phyloP scores from a whole-genome alignment of 1,140 invertebrate genomes.

The Megathymus violae region DNA sequence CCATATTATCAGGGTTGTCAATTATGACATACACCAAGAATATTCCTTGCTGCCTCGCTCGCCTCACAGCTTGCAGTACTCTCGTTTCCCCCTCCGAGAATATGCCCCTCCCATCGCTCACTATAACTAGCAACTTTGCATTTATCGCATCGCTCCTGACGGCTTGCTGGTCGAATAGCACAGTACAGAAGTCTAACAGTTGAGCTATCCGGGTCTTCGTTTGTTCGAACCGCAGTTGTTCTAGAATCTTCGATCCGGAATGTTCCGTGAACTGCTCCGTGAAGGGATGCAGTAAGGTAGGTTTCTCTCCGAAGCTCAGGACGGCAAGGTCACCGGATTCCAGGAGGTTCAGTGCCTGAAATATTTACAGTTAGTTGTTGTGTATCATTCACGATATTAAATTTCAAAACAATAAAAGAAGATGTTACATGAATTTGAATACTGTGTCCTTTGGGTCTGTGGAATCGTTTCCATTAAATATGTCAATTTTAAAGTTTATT shows the following conservation, averaged over 20 bases:
- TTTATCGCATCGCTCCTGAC: constrained; percentile 86
- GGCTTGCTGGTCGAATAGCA: constrained; percentile 86
- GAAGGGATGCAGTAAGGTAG: constrained; percentile 93
- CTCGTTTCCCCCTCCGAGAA: constrained; percentile 93
- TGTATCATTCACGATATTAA: too few species aligned
- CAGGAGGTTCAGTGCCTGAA: constrained; percentile 93
- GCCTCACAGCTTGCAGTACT: constrained; percentile 91
- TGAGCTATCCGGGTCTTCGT: constrained; percentile 91
- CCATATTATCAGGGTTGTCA: constrained; percentile 96
- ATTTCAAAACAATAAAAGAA: too few species aligned
- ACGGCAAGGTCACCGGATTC: constrained; percentile 97
- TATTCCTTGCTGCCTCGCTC: constrained; percentile 91
- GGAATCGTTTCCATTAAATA: too few species aligned
- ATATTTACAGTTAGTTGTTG: too few species aligned
- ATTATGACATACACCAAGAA: constrained; percentile 98
- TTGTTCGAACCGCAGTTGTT: constrained; percentile 92
- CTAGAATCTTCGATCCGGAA: constrained; percentile 90
- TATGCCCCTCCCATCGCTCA: constrained; percentile 97
- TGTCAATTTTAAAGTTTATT: too few species aligned
- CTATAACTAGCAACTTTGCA: constrained; percentile 94
- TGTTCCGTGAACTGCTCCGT: constrained; percentile 93
- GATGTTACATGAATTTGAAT: too few species aligned
- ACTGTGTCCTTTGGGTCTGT: too few species aligned
- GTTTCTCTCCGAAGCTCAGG: constrained; percentile 95
- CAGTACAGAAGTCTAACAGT: constrained; percentile 90